Evolutionary conservation across 2,888 invertebrate species (phyloP).

Genomic region (Agrotis exclamationis): DNA sequence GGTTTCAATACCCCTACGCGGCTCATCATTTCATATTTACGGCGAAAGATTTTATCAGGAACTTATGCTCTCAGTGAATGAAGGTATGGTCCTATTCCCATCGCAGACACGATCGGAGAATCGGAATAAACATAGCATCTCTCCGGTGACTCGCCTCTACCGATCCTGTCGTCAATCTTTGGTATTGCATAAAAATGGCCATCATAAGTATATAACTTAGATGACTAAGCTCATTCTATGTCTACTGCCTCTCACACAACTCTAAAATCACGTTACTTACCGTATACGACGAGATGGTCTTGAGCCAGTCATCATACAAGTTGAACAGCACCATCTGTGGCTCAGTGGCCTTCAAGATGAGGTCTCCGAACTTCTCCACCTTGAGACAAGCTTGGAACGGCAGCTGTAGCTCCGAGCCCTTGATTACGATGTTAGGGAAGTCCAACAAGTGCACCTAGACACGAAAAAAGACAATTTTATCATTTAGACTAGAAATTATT

Average conservation of each 20-base stretch:
- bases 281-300: conserved; percentile 99
- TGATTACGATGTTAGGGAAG: conserved; percentile 99
- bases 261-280: conserved; percentile 82
- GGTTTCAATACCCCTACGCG: conserved; percentile 91
- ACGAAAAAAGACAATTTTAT: not conserved
- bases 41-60: not conserved
- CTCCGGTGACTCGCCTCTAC: too few species aligned
- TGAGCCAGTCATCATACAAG: conserved; percentile 99
- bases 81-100: too few species aligned
- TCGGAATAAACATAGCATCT: too few species aligned
- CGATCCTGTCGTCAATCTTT: too few species aligned
- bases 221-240: too few species aligned
- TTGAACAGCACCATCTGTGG: conserved; percentile 99
- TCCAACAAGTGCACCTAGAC: conserved; percentile 98
- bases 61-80: too few species aligned
- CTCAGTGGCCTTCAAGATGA: conserved; percentile 99
- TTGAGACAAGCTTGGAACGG: conserved; percentile 99
- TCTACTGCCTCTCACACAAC: too few species aligned
- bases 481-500: not conserved
- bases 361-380: conserved; percentile 99
- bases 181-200: too few species aligned
- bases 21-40: conserved; percentile 79
- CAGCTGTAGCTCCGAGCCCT: conserved; percentile 99
- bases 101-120: too few species aligned
- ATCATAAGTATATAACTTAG: too few species aligned